Conservation (phyloP, 2,797 vertebrate genomes). For the Threskiornis aethiopicus region DNA sequence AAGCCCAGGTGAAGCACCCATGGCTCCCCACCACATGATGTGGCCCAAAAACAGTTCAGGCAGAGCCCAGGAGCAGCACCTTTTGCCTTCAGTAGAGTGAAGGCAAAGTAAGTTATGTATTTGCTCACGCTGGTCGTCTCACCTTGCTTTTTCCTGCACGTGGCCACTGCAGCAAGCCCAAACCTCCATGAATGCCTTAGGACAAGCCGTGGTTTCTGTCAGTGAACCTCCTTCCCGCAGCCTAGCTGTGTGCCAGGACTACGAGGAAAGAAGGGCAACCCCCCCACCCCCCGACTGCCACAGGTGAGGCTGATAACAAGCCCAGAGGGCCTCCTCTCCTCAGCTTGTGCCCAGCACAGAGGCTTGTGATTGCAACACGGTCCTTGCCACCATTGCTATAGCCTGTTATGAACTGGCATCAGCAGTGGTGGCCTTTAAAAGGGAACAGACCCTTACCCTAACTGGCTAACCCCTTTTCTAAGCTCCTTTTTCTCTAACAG, state of each 20-base stretch:
- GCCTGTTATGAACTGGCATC: not conserved
- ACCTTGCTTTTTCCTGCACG: not conserved
- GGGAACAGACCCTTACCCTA: not conserved
- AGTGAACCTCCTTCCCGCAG: accelerated
- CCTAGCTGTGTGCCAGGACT: accelerated
- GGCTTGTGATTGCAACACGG: accelerated
- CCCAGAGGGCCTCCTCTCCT: accelerated
- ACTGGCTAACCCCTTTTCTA: not conserved
- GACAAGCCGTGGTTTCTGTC: accelerated
- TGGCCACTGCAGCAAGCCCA: not conserved
- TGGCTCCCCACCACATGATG: accelerated
- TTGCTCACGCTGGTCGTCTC: accelerated
- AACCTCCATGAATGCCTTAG: accelerated
- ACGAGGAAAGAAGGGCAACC: accelerated
- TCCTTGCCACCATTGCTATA: too few relatives aligned
- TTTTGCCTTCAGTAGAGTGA: not conserved
- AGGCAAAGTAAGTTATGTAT: accelerated
- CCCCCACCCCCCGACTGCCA: too few relatives aligned
- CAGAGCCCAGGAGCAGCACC: not conserved
- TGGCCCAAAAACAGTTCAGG: too few relatives aligned
- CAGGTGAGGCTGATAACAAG: not conserved
- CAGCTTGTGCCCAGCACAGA: not conserved
- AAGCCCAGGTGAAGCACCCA: accelerated
- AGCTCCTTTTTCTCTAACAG: not conserved
- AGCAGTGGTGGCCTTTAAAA: accelerated